Evolutionary conservation across 1,140 invertebrate genomes (phyloP).

Genomic region (Euura lappo): DNA sequence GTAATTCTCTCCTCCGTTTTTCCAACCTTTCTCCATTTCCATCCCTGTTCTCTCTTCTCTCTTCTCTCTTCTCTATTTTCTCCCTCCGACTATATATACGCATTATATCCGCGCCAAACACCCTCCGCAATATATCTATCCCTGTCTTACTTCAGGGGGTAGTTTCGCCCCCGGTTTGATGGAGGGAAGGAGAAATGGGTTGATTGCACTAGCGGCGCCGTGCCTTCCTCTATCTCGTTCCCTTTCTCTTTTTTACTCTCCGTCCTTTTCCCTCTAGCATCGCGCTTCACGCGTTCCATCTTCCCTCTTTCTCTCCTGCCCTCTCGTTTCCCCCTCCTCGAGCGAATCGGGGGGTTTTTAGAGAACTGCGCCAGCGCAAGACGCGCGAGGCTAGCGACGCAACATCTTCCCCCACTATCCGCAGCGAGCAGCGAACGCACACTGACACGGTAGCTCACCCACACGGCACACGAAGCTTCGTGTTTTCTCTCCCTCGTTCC

Average conservation of each 20-base stretch:
- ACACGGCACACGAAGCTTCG: constrained; percentile 11
- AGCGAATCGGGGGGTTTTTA: no score
- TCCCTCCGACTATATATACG: not conserved
- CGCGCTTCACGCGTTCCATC: constrained; percentile 16
- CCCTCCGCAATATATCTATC: not conserved
- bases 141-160: not conserved
- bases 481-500: constrained; percentile 29
- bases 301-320: constrained; percentile 24
- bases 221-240: constrained; percentile 30
- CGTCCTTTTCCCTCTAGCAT: not conserved
- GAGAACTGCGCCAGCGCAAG: not conserved
- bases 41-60: not conserved
- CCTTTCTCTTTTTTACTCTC: constrained; percentile 16
- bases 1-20: not conserved
- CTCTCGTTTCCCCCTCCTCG: constrained; percentile 14
- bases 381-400: not conserved
- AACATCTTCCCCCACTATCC: no score
- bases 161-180: not conserved
- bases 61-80: not conserved
- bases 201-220: constrained; percentile 57
- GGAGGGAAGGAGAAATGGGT: constrained; percentile 33
- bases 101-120: not conserved
- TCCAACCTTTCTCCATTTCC: no score
- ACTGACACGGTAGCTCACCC: constrained; percentile 14
- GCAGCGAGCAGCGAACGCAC: constrained; percentile 16